phyloP scores from a whole-genome alignment of 2,113 vertebrate genomes.

The Gallinago media region DNA sequence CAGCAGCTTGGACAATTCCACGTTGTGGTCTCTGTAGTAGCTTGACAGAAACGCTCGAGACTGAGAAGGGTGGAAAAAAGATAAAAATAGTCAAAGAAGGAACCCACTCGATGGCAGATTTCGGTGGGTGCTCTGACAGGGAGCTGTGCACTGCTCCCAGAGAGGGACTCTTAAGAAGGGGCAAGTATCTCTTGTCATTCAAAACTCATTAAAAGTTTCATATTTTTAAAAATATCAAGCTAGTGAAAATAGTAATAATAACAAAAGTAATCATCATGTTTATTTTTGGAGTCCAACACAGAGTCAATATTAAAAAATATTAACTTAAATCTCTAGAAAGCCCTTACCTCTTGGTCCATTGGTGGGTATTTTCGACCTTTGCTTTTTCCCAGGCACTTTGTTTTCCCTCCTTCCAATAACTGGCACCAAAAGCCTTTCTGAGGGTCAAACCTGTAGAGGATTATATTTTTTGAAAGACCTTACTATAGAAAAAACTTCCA shows the following conservation, averaged over 20 bases:
- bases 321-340: neutral
- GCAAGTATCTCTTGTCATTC: neutral
- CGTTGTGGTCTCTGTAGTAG: constrained; percentile 96
- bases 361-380: constrained; percentile 94
- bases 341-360: constrained; percentile 92
- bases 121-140: accelerated
- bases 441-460: constrained; percentile 88
- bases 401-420: constrained; percentile 92
- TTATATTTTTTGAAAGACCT: neutral
- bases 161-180: neutral
- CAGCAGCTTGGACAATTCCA: constrained; percentile 94
- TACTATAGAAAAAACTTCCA: neutral
- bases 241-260: neutral
- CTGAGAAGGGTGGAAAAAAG: constrained; percentile 65
- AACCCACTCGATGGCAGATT: neutral
- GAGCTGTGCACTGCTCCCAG: neutral
- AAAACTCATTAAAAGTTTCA: neutral
- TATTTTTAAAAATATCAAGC: neutral
- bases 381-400: constrained; percentile 96
- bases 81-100: neutral
- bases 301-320: neutral
- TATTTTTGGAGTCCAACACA: neutral
- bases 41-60: constrained; percentile 91
- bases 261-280: neutral
- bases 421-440: constrained; percentile 99